A percentile compares a stretch with the other conserved stretches of the same genome.
phyloP scores from a whole-genome alignment of 35 echinoderm and acorn worm genomes.

The Anneissia japonica region DNA sequence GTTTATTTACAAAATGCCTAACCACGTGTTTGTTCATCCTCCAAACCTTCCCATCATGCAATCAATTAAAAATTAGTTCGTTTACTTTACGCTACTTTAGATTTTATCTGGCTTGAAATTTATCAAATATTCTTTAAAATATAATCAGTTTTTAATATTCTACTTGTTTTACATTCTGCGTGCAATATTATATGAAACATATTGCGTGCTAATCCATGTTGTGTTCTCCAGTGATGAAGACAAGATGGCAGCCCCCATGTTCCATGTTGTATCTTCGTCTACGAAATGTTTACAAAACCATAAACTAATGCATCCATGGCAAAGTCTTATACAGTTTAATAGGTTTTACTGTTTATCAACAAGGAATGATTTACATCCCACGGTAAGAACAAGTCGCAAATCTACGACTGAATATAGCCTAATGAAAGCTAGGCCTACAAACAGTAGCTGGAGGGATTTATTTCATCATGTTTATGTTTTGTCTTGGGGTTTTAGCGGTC shows the following conservation, averaged over 20 bases:
- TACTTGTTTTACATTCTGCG: too few species aligned
- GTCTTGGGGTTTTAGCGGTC: too few species aligned
- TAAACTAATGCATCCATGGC: neutral
- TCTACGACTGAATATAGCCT: too few species aligned
- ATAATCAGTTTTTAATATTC: neutral
- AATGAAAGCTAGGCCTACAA: too few species aligned
- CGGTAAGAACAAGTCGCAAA: neutral
- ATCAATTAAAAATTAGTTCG: neutral
- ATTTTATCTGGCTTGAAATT: neutral
- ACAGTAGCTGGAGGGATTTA: too few species aligned
- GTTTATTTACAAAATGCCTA: neutral
- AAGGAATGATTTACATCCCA: neutral
- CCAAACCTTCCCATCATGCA: neutral
- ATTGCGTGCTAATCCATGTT: neutral
- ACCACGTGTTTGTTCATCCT: neutral
- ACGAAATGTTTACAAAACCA: neutral
- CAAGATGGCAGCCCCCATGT: neutral
- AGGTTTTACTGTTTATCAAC: neutral
- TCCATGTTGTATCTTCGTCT: neutral
- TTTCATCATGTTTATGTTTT: too few species aligned
- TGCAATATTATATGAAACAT: neutral
- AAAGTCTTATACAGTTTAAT: neutral
- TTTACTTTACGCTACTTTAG: neutral
- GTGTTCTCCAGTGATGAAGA: neutral
- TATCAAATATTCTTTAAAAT: neutral